Evolutionary conservation across 2,888 invertebrate species (phyloP).

Genomic region (Andrena flavipes): DNA sequence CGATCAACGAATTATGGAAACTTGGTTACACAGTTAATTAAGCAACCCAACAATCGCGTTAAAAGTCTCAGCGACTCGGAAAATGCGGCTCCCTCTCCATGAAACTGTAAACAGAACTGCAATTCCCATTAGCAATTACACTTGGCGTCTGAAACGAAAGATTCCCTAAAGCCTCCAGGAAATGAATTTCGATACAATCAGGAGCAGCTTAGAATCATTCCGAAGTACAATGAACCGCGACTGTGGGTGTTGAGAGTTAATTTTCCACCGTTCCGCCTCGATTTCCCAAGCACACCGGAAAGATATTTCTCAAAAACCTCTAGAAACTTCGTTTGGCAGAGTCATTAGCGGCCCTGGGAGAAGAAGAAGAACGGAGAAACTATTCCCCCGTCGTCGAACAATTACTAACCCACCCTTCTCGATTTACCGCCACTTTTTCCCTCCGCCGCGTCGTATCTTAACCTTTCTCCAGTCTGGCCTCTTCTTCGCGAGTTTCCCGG

Average conservation of each 20-base stretch:
- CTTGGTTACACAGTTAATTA: not conserved
- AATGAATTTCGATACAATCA: too few species aligned
- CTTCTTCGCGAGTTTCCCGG: slow-evolving; percentile 21
- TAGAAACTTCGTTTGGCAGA: not conserved
- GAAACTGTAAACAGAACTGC: not conserved
- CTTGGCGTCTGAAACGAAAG: too few species aligned
- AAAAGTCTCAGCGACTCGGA: not conserved
- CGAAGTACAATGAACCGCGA: not conserved
- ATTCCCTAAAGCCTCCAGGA: too few species aligned
- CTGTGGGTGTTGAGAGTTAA: not conserved
- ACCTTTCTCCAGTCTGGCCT: not conserved
- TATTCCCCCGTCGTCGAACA: slow-evolving; percentile 9
- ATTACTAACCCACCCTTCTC: slow-evolving; percentile 32
- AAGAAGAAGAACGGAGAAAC: not conserved
- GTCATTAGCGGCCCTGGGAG: not conserved
- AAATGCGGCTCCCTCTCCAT: not conserved
- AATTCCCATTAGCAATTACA: not conserved
- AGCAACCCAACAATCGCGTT: not conserved
- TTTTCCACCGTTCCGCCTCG: not conserved
- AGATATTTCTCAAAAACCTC: not conserved
- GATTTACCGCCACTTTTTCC: slow-evolving; percentile 18
- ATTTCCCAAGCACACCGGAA: not conserved
- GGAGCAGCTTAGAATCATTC: not conserved
- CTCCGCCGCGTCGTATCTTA: slow-evolving; percentile 21
- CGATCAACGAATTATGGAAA: not conserved